Conservation (phyloP, 2,797 vertebrate genomes). For the Brotula barbata region DNA sequence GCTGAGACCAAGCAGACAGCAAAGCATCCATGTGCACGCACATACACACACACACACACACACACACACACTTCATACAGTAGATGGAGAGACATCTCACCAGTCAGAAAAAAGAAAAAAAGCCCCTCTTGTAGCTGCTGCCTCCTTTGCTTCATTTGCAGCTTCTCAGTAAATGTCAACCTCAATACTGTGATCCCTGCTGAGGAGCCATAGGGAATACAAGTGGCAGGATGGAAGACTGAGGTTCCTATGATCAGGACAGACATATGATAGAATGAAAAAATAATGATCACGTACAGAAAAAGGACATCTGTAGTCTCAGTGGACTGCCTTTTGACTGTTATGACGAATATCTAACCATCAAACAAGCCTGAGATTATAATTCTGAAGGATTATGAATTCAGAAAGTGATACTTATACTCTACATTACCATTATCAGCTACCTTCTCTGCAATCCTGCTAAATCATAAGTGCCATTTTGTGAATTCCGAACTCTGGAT, state of each 20-base stretch:
- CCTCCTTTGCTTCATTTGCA: conserved; percentile 33
- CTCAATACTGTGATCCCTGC: conserved; percentile 36
- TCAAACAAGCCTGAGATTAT: background rate
- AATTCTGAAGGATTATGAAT: no score
- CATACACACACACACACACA: conserved; percentile 11
- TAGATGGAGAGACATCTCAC: conserved; percentile 15
- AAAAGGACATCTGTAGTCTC: background rate
- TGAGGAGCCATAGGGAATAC: conserved; percentile 20
- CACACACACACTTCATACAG: conserved; percentile 13
- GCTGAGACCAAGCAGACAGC: background rate
- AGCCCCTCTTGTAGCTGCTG: conserved; percentile 3
- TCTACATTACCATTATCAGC: no score
- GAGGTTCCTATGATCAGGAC: background rate
- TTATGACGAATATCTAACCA: background rate
- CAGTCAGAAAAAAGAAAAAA: conserved; percentile 11
- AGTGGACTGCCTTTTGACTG: no score
- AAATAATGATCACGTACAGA: background rate
- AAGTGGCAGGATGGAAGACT: conserved; percentile 4
- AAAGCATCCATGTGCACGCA: conserved; percentile 4
- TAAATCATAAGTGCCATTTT: no score
- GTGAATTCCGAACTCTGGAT: no score
- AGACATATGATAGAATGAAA: background rate
- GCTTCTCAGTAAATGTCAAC: conserved; percentile 50
- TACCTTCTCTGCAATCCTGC: no score
- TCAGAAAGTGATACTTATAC: no score